A percentile compares a stretch with the other conserved stretches of the same genome.
Conservation (phyloP, 2,797 vertebrate genomes). For the Sparidentex hasta region DNA sequence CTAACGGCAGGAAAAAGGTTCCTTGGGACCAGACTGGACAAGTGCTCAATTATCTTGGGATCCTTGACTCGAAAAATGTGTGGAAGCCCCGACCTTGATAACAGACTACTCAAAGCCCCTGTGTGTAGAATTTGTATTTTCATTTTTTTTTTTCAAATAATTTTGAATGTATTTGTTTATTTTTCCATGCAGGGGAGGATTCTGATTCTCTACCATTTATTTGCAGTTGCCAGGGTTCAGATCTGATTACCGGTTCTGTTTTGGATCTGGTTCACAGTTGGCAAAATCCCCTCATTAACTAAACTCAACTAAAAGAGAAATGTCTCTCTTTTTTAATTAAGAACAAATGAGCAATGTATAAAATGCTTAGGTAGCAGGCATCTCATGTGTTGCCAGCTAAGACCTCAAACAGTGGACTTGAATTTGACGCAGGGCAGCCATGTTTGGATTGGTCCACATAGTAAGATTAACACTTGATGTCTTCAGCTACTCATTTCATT, state of each 20-base stretch:
- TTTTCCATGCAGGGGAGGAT: neutral
- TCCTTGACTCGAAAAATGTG: neutral
- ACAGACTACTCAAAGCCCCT: neutral
- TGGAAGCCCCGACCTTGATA: conserved; percentile 10
- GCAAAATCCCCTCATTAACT: neutral
- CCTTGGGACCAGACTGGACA: conserved; percentile 20
- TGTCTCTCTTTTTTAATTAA: neutral
- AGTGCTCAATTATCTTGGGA: conserved; percentile 19
- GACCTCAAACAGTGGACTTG: neutral
- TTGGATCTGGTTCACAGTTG: neutral
- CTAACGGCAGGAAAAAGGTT: conserved; percentile 14
- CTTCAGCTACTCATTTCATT: neutral
- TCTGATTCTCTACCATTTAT: neutral
- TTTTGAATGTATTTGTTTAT: neutral
- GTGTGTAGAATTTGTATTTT: neutral
- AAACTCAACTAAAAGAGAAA: neutral
- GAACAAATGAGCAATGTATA: neutral
- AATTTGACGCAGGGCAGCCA: neutral
- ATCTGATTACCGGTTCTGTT: neutral
- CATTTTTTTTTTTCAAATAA: neutral
- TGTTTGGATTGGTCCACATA: neutral
- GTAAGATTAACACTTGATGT: neutral
- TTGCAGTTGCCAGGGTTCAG: neutral
- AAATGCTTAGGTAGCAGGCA: neutral
- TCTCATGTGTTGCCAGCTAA: neutral